Evolutionary conservation across 1,140 invertebrate species (phyloP), one percentile per base, ranked within the genome.

Genomic region (Tetragnatha versicolor): DNA sequence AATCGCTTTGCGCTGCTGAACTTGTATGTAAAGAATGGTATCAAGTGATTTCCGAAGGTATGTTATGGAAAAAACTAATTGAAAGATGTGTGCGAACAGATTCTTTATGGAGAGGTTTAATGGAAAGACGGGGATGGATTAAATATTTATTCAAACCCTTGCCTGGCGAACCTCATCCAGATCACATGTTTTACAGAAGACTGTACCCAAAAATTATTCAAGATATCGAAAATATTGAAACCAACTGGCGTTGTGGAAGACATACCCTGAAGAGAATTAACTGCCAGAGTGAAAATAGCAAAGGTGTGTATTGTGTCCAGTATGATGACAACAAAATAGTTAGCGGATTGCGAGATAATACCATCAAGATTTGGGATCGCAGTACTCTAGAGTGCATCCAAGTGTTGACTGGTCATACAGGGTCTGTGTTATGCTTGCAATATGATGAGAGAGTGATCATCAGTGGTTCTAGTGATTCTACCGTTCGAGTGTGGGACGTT

Each of bases 271-370:
- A 98, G 87, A 91, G 96, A 85, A 99, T 99, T 85, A 98, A 99
- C 86, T 99, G 98, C 87, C 91, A 95, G 61, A 98, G 96, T 69
- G 97, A 99, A 86, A 98, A 72, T 29, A 88, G 86, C 68, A 98
- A 98, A 89, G 97, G 97, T 61, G 98, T 99, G 3, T 99, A 99
- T 87, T 99, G 98, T 87, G 86, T 99, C 68, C 98, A 99, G 86
- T 99, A 99, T 85, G 98, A 99, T 86, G 97, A 99, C 84, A 91
- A 96, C 83, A 98, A 99, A 87, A 99, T 99, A 81, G 96, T 99
- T 2, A 98, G 96, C 66, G 98, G 98, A 17, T 88, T 99, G 6
- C 89, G 98, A 83, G 98, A 99, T 87, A 99, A 99, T 87, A 99
- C 98, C 5, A 99, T 99, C 82, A 99, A 99, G 89, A 94, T 98